Conservation (phyloP, 2,113 vertebrate genomes). For the Dermatemys mawii region DNA sequence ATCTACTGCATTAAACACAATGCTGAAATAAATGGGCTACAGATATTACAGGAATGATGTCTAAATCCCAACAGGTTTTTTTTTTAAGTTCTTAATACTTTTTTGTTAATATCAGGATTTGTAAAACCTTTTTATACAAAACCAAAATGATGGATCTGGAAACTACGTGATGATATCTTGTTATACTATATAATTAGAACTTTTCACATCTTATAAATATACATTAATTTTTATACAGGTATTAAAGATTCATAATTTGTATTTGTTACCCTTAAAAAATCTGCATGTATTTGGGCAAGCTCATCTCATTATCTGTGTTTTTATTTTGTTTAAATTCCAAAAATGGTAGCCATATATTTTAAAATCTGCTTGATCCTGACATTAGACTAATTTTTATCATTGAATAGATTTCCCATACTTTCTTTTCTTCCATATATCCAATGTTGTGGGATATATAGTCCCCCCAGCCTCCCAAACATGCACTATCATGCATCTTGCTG, state of each 20-base stretch:
- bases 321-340: background rate
- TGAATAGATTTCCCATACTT: background rate
- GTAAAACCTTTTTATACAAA: background rate
- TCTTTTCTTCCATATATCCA: background rate
- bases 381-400: background rate
- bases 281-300: background rate
- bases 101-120: background rate
- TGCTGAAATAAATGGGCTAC: background rate
- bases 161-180: background rate
- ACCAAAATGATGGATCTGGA: background rate
- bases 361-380: background rate
- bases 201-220: background rate
- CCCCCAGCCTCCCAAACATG: background rate
- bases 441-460: background rate
- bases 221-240: background rate
- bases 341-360: background rate
- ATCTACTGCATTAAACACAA: background rate
- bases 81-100: background rate
- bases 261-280: background rate
- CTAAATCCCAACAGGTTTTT: background rate
- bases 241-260: background rate
- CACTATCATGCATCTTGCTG: background rate
- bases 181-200: background rate
- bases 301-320: background rate
- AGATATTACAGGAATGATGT: background rate